phyloP scores from a whole-genome alignment of 23 tunicate species.

The Styela clava region DNA sequence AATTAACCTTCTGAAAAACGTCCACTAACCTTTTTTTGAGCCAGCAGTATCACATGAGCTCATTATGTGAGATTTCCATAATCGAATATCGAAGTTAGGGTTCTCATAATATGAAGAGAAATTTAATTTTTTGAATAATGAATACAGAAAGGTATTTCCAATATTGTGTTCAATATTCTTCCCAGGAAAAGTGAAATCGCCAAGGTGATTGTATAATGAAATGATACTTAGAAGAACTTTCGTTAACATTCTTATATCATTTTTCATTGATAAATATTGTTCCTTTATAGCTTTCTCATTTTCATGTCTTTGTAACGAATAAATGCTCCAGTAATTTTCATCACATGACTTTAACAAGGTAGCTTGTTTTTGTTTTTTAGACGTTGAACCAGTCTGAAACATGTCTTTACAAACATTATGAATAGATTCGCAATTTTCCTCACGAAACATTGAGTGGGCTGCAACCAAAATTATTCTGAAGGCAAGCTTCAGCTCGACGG shows the following conservation, averaged over 20 bases:
- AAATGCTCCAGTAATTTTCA: slow-evolving; percentile 54
- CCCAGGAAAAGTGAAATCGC: neutral
- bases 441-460: slow-evolving; percentile 10
- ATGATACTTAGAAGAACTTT: too few species aligned
- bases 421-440: neutral
- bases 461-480: slow-evolving; percentile 48
- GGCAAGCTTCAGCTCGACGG: slow-evolving; percentile 29
- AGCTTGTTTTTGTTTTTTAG: neutral
- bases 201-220: neutral
- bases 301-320: slow-evolving; percentile 45
- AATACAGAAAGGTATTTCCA: neutral
- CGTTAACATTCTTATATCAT: neutral
- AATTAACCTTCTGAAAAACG: neutral
- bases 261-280: neutral
- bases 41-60: neutral
- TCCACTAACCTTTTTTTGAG: neutral
- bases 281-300: neutral
- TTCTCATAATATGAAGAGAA: neutral
- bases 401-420: neutral
- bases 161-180: neutral
- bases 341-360: neutral
- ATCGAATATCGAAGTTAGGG: slow-evolving; percentile 8
- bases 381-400: neutral
- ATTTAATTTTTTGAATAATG: neutral
- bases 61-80: neutral